Conservation (phyloP, 1,140 invertebrate species). For the Caenorhabditis elegans region WBcel235 BX284605.5:14452001-14452500, state of each 20-base stretch:
- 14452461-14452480: slow-evolving; percentile 67
- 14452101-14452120: slow-evolving; percentile 41
- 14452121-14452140: slow-evolving; percentile 32
- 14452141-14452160: slow-evolving; percentile 1
- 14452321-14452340: slow-evolving; percentile 78
- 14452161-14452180: not conserved
- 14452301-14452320: slow-evolving; percentile 73
- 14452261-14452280: slow-evolving; percentile 61
- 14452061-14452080: slow-evolving; percentile 73
- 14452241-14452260: slow-evolving; percentile 72
- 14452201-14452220: slow-evolving; percentile 74
- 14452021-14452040: slow-evolving; percentile 87
- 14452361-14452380: slow-evolving; percentile 46
- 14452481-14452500: slow-evolving; percentile 66
- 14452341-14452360: slow-evolving; percentile 72
- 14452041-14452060: slow-evolving; percentile 82
- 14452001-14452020: slow-evolving; percentile 85
- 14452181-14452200: slow-evolving; percentile 70
- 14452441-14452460: slow-evolving; percentile 60
- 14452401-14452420: slow-evolving; percentile 36
- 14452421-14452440: slow-evolving; percentile 48
- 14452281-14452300: slow-evolving; percentile 70
- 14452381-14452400: slow-evolving; percentile 50
- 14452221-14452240: slow-evolving; percentile 81
- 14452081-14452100: slow-evolving; percentile 53